Evolutionary conservation across 2,888 invertebrate genomes (phyloP), one percentile per base, ranked within the genome.

Genomic region (Lamproptera curius): DNA sequence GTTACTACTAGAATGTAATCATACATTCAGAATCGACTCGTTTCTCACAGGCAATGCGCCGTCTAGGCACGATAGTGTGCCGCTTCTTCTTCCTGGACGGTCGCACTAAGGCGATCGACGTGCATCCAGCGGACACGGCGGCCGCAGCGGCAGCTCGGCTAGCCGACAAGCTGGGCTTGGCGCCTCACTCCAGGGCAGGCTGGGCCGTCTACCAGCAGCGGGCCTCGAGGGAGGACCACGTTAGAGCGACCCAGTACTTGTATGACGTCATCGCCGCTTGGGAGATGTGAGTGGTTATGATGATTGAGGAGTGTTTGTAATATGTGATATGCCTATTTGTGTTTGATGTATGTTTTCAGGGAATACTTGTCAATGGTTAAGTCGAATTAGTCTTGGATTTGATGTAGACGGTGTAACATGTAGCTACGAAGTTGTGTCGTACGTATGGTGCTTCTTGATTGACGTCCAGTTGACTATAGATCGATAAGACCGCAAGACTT

Each of bases 201-300:
- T 98, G 98, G 98, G 97, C 97, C 0, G 94, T 98, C 55, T 98
- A 96, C 78, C 94, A 97, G 78, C 95, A 95, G 65, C 89, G 95
- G 3, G 93, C 93, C 0, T 95, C 95, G 58, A 92, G 92, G 1
- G 97, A 97, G 73, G 95, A 97, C 63, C 97, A 97, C 65, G 95
- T 98, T 15, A 90, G 96, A 40, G 94, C 95, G 1, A 95, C 96
- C 73, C 95, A 97, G 73, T 98, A 96, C 72, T 83, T 98, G 0
- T 97, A 97, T 62, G 98, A 98, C 76, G 94, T 98, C 35, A 95
- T 98, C 57, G 95, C 97, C 0, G 94, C 95, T 10, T 98, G 98
- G 98, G 97, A 98, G 87, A 91, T 94, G 93, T 94, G 71, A 90
- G 91, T 85, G 26, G 38, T n/a, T n/a, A n/a, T n/a, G n/a, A n/a